These are phyloP conservation scores for Ylistrum balloti DNA, from an alignment of 1,140 invertebrate genomes.

Conservation along the genomic window DNA sequence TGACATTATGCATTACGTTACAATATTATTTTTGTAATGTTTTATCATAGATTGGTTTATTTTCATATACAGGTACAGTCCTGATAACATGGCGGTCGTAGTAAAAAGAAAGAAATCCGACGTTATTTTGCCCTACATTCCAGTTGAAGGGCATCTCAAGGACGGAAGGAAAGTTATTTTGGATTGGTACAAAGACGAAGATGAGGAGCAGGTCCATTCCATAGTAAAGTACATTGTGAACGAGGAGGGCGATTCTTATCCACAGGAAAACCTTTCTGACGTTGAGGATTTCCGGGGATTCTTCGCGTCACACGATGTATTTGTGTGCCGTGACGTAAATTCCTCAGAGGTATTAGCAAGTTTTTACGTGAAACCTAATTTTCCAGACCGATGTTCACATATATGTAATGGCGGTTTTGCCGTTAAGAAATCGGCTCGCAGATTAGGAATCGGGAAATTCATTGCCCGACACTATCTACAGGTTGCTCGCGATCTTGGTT, in stretches of 20 bases:
- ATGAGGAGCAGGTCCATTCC: slow-evolving; percentile 60
- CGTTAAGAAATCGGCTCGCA: slow-evolving; percentile 60
- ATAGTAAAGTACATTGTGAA: slow-evolving; percentile 69
- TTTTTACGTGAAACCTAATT: slow-evolving; percentile 77
- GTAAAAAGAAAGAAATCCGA: slow-evolving; percentile 56
- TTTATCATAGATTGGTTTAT: too few species aligned
- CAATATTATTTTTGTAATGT: too few species aligned
- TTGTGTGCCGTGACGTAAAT: slow-evolving; percentile 57
- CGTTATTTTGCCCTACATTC: slow-evolving; percentile 53
- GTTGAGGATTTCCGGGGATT: slow-evolving; percentile 67
- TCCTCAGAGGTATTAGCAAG: slow-evolving; percentile 62
- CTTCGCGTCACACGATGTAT: slow-evolving; percentile 70
- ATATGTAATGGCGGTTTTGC: slow-evolving; percentile 72
- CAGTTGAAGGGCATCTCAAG: slow-evolving; percentile 45
- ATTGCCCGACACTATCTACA: slow-evolving; percentile 63
- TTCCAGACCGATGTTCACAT: slow-evolving; percentile 73
- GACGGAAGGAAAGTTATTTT: slow-evolving; percentile 48
- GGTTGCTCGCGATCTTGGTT: slow-evolving; percentile 65
- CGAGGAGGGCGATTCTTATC: slow-evolving; percentile 72
- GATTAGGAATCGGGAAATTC: slow-evolving; percentile 68
- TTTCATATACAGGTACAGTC: neutral
- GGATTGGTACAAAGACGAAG: slow-evolving; percentile 50
- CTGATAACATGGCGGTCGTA: slow-evolving; percentile 53
- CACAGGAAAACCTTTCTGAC: slow-evolving; percentile 65
- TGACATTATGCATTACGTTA: too few species aligned